phyloP scores from a whole-genome alignment of 2,113 vertebrate species.

The Aleadryas rufinucha region DNA sequence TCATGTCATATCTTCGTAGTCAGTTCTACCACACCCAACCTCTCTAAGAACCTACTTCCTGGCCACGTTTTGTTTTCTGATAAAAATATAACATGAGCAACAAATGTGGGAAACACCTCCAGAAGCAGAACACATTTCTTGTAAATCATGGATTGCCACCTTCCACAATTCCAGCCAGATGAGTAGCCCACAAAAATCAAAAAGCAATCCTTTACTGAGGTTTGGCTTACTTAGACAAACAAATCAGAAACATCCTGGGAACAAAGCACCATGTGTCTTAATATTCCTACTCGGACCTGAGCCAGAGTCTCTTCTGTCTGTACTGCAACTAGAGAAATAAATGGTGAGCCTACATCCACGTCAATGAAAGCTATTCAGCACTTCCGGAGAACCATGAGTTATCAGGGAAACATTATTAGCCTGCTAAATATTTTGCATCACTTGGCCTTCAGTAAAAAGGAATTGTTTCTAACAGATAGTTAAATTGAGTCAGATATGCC shows the following conservation, averaged over 20 bases:
- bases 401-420: neutral
- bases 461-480: neutral
- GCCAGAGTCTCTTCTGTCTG: neutral
- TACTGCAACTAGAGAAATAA: neutral
- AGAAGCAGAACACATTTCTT: neutral
- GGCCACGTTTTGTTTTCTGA: neutral
- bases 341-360: neutral
- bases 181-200: neutral
- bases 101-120: neutral
- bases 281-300: neutral
- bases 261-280: neutral
- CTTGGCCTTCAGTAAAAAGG: neutral
- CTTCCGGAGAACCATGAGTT: neutral
- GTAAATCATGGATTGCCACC: neutral
- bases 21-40: neutral
- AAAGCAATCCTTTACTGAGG: neutral
- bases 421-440: neutral
- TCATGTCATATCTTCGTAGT: neutral
- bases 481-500: neutral
- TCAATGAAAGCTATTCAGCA: neutral
- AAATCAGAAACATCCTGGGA: constrained; percentile 28
- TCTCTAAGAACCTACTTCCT: neutral
- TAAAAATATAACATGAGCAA: constrained; percentile 1
- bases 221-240: constrained; percentile 29
- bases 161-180: neutral